Evolutionary conservation across 2,888 invertebrate species (phyloP).

Genomic region (Scrobipalpa costella): DNA sequence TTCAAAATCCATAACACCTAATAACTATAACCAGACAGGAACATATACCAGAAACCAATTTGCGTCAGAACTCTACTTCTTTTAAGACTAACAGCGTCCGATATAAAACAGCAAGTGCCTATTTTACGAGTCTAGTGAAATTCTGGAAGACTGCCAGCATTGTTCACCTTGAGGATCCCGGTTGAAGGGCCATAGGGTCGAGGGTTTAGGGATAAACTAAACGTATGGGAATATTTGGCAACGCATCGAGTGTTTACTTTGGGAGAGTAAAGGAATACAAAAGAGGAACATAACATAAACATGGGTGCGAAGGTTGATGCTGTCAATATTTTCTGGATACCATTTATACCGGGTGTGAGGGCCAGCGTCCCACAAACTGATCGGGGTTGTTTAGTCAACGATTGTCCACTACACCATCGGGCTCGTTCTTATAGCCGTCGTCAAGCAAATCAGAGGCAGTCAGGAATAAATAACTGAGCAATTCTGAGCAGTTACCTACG

Average conservation of each 20-base stretch:
- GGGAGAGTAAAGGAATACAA: background rate
- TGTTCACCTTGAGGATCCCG: constrained; percentile 2
- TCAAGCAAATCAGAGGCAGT: background rate
- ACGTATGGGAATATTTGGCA: constrained; percentile 1
- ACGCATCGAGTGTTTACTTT: background rate
- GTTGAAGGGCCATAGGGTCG: constrained; percentile 39
- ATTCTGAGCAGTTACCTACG: background rate
- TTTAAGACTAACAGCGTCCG: constrained; percentile 37
- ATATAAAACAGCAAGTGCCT: constrained; percentile 41
- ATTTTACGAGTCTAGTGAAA: constrained; percentile 35
- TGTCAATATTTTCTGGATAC: too few species aligned
- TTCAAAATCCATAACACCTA: constrained; percentile 1
- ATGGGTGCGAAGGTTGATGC: too few species aligned
- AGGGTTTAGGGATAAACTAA: constrained; percentile 17
- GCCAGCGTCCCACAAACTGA: too few species aligned
- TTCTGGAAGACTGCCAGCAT: constrained; percentile 45
- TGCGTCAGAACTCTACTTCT: constrained; percentile 15
- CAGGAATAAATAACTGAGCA: background rate
- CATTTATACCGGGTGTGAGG: too few species aligned
- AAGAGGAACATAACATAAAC: background rate
- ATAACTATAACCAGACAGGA: constrained; percentile 2
- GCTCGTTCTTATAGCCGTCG: background rate
- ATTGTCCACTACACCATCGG: too few species aligned
- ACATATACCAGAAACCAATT: constrained; percentile 18
- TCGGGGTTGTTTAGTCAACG: too few species aligned